Percentiles rank a stretch among this genome's conserved stretches.
phyloP scores from a whole-genome alignment of 1,140 invertebrate genomes.

The Pseudomyrmex dendroicus region DNA sequence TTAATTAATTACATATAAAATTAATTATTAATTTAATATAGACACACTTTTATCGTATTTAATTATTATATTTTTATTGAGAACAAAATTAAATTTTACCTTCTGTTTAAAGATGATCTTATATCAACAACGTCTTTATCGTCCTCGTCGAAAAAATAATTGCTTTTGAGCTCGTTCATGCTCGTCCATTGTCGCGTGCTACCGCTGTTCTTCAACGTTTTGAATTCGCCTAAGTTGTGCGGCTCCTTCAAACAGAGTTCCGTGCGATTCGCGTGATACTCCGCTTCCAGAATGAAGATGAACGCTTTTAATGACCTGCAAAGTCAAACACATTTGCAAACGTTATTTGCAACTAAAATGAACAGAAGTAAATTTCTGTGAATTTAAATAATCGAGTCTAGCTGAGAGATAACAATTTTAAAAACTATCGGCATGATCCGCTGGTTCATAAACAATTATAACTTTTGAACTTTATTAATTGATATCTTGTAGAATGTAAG shows the following conservation, averaged over 20 bases:
- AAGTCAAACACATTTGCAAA: not conserved
- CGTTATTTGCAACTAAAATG: not conserved
- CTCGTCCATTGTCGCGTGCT: not conserved
- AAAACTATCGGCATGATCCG: no score
- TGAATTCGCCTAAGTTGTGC: slow-evolving; percentile 16
- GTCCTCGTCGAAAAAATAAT: slow-evolving; percentile 76
- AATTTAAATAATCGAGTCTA: no score
- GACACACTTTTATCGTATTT: no score
- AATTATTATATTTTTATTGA: not conserved
- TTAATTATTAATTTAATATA: no score
- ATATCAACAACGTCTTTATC: slow-evolving; percentile 71
- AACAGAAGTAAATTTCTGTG: not conserved
- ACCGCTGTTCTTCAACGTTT: slow-evolving; percentile 24
- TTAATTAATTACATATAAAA: no score
- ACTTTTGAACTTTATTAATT: no score
- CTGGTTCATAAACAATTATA: no score
- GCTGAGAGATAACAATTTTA: no score
- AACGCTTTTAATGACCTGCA: slow-evolving; percentile 80
- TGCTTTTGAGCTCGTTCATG: slow-evolving; percentile 71
- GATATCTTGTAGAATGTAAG: no score
- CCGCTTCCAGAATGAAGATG: slow-evolving; percentile 80
- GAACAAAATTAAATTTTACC: slow-evolving; percentile 62
- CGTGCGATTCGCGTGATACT: slow-evolving; percentile 76
- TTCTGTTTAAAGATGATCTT: slow-evolving; percentile 77
- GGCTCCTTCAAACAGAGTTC: slow-evolving; percentile 73